Percentiles rank a stretch among this genome's conserved stretches.
Evolutionary conservation across 2,888 invertebrate species (phyloP).

Genomic region (Hypomecis punctinalis): DNA sequence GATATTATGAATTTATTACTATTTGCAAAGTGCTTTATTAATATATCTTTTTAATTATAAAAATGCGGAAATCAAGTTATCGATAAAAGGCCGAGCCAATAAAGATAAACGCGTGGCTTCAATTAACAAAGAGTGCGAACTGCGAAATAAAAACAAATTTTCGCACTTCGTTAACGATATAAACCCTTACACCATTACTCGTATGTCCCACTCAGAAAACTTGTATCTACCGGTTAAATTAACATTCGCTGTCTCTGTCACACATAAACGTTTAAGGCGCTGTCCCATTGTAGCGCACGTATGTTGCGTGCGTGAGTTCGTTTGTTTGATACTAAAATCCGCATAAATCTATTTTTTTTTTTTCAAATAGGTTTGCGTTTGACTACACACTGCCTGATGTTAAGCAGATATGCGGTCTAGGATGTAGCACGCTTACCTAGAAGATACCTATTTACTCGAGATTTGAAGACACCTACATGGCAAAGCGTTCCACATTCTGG

Average conservation of each 20-base stretch:
- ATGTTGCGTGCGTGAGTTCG: no score
- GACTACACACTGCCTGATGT: no score
- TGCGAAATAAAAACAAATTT: conserved; percentile 4
- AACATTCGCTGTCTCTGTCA: conserved; percentile 39
- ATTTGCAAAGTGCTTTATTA: not conserved
- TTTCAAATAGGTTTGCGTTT: no score
- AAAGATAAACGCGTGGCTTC: conserved; percentile 3
- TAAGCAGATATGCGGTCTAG: no score
- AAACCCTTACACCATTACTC: conserved; percentile 38
- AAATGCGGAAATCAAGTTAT: conserved; percentile 3
- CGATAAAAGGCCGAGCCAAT: not conserved
- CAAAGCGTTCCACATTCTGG: no score
- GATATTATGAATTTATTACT: not conserved
- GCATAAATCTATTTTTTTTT: no score
- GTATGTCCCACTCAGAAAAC: conserved; percentile 17
- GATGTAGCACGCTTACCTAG: no score
- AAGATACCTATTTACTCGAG: no score
- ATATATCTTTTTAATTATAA: not conserved
- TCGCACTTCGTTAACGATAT: conserved; percentile 29
- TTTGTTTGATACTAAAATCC: no score
- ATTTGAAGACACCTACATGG: no score
- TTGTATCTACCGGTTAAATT: conserved; percentile 24
- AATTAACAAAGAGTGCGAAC: conserved; percentile 3
- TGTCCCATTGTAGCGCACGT: no score
- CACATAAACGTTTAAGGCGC: conserved; percentile 1